Evolutionary conservation across 2,888 invertebrate species (phyloP).

Genomic region (Choreutis nemorana): DNA sequence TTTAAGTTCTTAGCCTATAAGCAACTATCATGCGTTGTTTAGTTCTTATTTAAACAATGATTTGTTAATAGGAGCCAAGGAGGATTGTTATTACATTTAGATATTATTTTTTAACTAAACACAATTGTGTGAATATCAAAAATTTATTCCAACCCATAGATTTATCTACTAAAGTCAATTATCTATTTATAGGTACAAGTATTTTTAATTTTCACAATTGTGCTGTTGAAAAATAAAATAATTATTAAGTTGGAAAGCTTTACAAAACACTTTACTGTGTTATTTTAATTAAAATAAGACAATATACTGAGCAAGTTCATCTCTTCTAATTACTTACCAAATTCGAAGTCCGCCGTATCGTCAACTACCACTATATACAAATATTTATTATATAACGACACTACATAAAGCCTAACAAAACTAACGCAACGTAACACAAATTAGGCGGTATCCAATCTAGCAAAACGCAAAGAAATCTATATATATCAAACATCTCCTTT

Average conservation of each 20-base stretch:
- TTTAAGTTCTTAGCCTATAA: slow-evolving; percentile 31
- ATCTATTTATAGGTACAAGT: slow-evolving; percentile 4
- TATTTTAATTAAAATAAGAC: slow-evolving; percentile 21
- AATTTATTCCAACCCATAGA: slow-evolving; percentile 1
- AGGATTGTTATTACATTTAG: slow-evolving; percentile 28
- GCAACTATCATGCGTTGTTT: slow-evolving; percentile 47
- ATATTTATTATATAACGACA: slow-evolving; percentile 34
- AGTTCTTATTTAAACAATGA: slow-evolving; percentile 28
- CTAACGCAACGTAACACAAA: slow-evolving; percentile 60
- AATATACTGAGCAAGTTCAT: slow-evolving; percentile 20
- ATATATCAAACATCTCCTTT: too few relatives aligned
- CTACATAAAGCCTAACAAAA: slow-evolving; percentile 59
- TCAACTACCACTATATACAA: slow-evolving; percentile 36
- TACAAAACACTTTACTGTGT: slow-evolving; percentile 34
- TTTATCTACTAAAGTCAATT: slow-evolving; percentile 2
- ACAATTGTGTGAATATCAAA: slow-evolving; percentile 37
- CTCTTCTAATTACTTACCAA: slow-evolving; percentile 44
- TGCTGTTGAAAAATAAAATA: slow-evolving; percentile 23
- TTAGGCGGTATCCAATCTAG: slow-evolving; percentile 45
- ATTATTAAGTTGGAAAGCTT: slow-evolving; percentile 50
- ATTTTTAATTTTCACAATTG: slow-evolving; percentile 39
- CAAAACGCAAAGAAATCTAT: slow-evolving; percentile 35
- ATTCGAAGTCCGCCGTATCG: slow-evolving; percentile 18
- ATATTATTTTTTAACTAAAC: slow-evolving; percentile 20
- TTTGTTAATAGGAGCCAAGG: slow-evolving; percentile 40